Percentiles rank a stretch among this genome's conserved stretches.
These are phyloP conservation scores for Lomographa bimaculata DNA, from an alignment of 2,888 invertebrate species.

Conservation along the genomic window DNA sequence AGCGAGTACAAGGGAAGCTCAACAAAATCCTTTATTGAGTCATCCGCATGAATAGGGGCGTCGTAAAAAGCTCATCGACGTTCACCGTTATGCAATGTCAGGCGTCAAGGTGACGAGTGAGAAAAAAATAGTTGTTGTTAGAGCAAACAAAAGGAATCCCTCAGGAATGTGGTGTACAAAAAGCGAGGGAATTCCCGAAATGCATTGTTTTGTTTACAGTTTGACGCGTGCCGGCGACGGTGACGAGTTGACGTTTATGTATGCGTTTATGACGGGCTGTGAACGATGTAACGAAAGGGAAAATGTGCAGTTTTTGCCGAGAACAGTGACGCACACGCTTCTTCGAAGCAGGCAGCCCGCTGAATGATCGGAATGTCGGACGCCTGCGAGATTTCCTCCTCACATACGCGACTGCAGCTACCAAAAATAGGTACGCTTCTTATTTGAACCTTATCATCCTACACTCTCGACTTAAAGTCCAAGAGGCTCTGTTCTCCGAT, in stretches of 20 bases:
- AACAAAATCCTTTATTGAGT: constrained; percentile 19
- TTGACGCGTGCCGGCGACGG: constrained; percentile 53
- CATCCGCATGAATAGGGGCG: constrained; percentile 34
- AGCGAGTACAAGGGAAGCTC: constrained; percentile 1
- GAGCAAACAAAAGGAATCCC: constrained; percentile 82
- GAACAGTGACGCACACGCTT: constrained; percentile 61
- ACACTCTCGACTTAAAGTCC: constrained; percentile 3
- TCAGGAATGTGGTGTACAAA: constrained; percentile 78
- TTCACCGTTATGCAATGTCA: constrained; percentile 63
- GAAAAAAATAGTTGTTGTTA: constrained; percentile 64
- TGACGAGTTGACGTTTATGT: constrained; percentile 33
- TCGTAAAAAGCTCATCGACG: constrained; percentile 44
- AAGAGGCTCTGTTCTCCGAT: constrained; percentile 2
- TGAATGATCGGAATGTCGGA: constrained; percentile 57
- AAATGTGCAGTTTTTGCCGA: constrained; percentile 74
- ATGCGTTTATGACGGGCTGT: constrained; percentile 60
- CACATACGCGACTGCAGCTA: too few species aligned
- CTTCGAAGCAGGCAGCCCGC: constrained; percentile 56
- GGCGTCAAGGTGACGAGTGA: constrained; percentile 46
- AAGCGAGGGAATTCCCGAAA: constrained; percentile 80
- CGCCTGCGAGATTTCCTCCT: constrained; percentile 43
- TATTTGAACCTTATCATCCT: constrained; percentile 16
- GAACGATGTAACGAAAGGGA: constrained; percentile 71
- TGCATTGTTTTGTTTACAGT: constrained; percentile 81
- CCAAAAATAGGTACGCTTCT: background rate